Base-by-base conservation (phyloP, 2,113 vertebrate genomes). In the Sus scrofa region DNA sequence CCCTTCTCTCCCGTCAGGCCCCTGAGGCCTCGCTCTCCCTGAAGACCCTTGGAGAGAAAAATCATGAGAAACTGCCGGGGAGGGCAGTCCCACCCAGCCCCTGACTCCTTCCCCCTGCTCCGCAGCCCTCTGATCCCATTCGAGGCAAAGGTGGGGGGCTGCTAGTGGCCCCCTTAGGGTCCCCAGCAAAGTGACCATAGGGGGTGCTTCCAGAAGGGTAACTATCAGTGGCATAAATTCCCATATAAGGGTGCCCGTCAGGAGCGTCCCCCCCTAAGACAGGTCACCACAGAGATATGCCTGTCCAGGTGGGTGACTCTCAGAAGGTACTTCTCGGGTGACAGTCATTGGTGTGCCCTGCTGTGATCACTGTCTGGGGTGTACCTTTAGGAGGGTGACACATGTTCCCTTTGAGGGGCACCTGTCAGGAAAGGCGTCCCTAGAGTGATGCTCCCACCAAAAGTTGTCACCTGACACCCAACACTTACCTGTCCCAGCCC, bases 1-100 rank as follows among this genome's bases (percentile, higher is more conserved):
- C 99, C 99, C 95, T 99, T 99, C 60, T 98, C 97, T 96, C 99
- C 99, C 0, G 98, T 37, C 4, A 98, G 97, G 83, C 99, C 99
- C 0, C 98, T 34, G 37, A 97, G 93, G 88, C 99, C 99, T 14
- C 99, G 98, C 54, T 99, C 99, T 44, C 99, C 99, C 94, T 99
- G 99, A 82, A 99, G 99, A 98, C 99, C 99, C 99, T 99, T 98
- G 0, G 34, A 96, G 89, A 98, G 63, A 97, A 98, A 91, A 92
- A 79, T 94, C 97, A 88, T 98, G 65, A 97, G 86, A 84, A 93
- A 89, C 63, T 91, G 56, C 86, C 71, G 34, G 30, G 34, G 74
- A 4, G 5, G 14, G 1, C 27, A 13, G 63, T 5, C 71, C 94
- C 19, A 6, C 60, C 34, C 30, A 52, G 83, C 6, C 19, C 87